Evolutionary conservation across 2,888 invertebrate species (phyloP).

Genomic region (Tubulanus polymorphus): DNA sequence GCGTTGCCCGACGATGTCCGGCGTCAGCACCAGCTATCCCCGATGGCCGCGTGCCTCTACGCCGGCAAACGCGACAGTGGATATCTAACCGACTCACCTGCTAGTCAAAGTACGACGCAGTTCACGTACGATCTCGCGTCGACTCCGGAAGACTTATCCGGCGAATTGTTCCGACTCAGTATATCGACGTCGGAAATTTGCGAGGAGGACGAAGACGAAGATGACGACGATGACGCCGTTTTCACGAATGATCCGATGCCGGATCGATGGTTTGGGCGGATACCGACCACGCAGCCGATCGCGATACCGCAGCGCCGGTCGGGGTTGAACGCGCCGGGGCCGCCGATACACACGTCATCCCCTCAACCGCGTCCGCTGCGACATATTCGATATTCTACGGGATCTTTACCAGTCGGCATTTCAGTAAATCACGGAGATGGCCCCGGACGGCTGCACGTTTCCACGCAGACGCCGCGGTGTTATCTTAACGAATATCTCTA

Average conservation of each 20-base stretch:
- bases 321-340: neutral
- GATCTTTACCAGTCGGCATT: neutral
- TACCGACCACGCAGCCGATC: neutral
- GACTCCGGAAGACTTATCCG: constrained; percentile 2
- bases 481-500: too few relatives aligned
- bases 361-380: neutral
- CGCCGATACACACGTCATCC: neutral
- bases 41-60: neutral
- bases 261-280: neutral
- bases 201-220: constrained; percentile 14
- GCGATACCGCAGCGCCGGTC: neutral
- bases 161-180: too few relatives aligned
- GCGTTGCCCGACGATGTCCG: too few relatives aligned
- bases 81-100: constrained; percentile 38
- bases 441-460: too few relatives aligned
- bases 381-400: neutral
- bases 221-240: constrained; percentile 15
- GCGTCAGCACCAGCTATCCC: too few relatives aligned
- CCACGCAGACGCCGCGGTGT: too few relatives aligned
- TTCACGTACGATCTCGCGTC: constrained; percentile 28
- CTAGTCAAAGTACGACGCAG: constrained; percentile 20
- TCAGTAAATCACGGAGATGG: too few relatives aligned
- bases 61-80: constrained; percentile 34
- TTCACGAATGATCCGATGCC: constrained; percentile 7
- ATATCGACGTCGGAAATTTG: too few relatives aligned